Evolutionary conservation across 1,140 invertebrate species (phyloP).

Genomic region (Platyura marginata): DNA sequence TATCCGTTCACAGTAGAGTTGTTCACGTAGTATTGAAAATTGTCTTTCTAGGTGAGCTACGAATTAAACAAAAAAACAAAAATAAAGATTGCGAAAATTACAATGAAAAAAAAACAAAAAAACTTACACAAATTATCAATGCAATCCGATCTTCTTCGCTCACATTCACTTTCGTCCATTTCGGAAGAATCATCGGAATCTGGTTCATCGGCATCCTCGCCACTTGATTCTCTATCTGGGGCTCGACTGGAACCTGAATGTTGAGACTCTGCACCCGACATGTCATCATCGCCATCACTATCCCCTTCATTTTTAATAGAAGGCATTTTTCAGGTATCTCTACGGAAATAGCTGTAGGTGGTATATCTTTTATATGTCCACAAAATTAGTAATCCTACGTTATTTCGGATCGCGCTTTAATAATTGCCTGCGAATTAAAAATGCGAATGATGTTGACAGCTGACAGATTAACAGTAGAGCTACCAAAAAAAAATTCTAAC

Average conservation of each 20-base stretch:
- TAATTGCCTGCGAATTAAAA: too few relatives aligned
- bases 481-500: too few relatives aligned
- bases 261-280: slow-evolving; percentile 41
- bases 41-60: slow-evolving; percentile 69
- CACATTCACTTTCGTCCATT: slow-evolving; percentile 86
- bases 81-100: not conserved
- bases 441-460: too few relatives aligned
- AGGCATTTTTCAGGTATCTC: too few relatives aligned
- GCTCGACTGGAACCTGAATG: slow-evolving; percentile 37
- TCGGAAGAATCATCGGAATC: slow-evolving; percentile 70
- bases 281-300: slow-evolving; percentile 30
- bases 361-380: too few relatives aligned
- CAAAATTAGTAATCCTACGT: too few relatives aligned
- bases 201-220: slow-evolving; percentile 43
- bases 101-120: not conserved
- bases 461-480: too few relatives aligned
- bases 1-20: slow-evolving; percentile 73
- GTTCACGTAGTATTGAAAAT: slow-evolving; percentile 70
- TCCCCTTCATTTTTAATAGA: too few relatives aligned
- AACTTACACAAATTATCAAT: slow-evolving; percentile 53
- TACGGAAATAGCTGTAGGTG: too few relatives aligned
- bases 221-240: slow-evolving; percentile 46
- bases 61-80: not conserved
- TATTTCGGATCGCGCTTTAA: too few relatives aligned
- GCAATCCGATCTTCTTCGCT: slow-evolving; percentile 60